These are phyloP conservation scores for Pollimyrus isidori DNA, from an alignment of 2,113 vertebrate species.

Conservation along the genomic window DNA sequence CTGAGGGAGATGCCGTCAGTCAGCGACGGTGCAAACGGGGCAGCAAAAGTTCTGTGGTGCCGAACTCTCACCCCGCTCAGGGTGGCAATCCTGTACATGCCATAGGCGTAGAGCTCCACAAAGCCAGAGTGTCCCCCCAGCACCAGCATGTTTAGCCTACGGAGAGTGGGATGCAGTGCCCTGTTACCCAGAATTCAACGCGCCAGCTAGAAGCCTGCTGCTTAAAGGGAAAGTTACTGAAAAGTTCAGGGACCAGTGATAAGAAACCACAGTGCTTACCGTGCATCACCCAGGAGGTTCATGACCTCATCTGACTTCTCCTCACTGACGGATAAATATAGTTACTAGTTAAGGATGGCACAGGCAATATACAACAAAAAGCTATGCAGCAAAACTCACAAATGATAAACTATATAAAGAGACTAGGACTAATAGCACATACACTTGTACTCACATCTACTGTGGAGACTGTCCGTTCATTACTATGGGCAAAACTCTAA, in stretches of 20 bases:
- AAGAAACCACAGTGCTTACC: slow-evolving; percentile 58
- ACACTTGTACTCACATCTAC: slow-evolving; percentile 5
- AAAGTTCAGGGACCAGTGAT: background rate
- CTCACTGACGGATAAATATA: slow-evolving; percentile 67
- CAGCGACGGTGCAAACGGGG: background rate
- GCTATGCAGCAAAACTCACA: background rate
- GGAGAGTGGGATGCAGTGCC: background rate
- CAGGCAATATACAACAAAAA: slow-evolving; percentile 13
- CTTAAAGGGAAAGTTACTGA: background rate
- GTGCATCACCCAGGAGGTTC: slow-evolving; percentile 91
- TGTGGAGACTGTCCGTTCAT: no score
- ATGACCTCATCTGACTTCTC: slow-evolving; percentile 97
- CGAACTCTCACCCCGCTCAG: slow-evolving; percentile 64
- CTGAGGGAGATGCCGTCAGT: slow-evolving; percentile 45
- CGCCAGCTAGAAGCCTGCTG: background rate
- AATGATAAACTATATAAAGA: background rate
- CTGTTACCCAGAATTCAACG: background rate
- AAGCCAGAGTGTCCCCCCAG: slow-evolving; percentile 79
- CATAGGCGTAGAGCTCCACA: slow-evolving; percentile 93
- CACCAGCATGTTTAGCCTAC: slow-evolving; percentile 87
- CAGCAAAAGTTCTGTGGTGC: no score
- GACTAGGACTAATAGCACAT: background rate
- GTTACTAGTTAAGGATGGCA: background rate
- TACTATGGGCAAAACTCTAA: no score
- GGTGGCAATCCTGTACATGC: slow-evolving; percentile 96